phyloP scores from a whole-genome alignment of 2,888 invertebrate genomes.

The Ectemnius cavifrons region DNA sequence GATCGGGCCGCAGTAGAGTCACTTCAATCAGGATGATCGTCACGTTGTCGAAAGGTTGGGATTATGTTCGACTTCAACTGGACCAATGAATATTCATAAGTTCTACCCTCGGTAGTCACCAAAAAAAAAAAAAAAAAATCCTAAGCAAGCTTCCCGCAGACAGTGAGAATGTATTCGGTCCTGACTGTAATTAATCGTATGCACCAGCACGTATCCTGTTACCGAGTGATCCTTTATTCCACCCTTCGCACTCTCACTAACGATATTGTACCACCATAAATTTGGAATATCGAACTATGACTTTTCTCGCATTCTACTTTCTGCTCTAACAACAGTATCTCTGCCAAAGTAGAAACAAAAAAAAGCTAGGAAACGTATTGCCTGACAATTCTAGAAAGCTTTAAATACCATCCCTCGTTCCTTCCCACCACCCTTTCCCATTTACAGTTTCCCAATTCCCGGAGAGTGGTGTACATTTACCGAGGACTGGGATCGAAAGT shows the following conservation, averaged over 20 bases:
- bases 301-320: neutral
- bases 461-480: too few relatives aligned
- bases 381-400: too few relatives aligned
- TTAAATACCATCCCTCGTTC: too few relatives aligned
- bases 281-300: neutral
- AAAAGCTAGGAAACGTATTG: neutral
- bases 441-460: too few relatives aligned
- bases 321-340: neutral
- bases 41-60: conserved; percentile 47
- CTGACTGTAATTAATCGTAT: conserved; percentile 70
- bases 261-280: neutral
- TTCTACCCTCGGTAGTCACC: conserved; percentile 19
- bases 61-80: conserved; percentile 42
- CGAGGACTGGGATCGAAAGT: too few relatives aligned
- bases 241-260: neutral
- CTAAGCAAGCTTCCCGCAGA: conserved; percentile 30
- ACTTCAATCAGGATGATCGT: conserved; percentile 50
- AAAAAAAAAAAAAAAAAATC: conserved; percentile 41
- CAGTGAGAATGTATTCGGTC: conserved; percentile 42
- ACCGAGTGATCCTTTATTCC: conserved; percentile 39
- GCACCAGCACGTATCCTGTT: conserved; percentile 51
- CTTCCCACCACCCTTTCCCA: too few relatives aligned
- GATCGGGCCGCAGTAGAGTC: conserved; percentile 12
- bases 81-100: conserved; percentile 53
- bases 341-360: neutral